Conservation (phyloP, 2,113 vertebrate species). For the Myodes glareolus region DNA sequence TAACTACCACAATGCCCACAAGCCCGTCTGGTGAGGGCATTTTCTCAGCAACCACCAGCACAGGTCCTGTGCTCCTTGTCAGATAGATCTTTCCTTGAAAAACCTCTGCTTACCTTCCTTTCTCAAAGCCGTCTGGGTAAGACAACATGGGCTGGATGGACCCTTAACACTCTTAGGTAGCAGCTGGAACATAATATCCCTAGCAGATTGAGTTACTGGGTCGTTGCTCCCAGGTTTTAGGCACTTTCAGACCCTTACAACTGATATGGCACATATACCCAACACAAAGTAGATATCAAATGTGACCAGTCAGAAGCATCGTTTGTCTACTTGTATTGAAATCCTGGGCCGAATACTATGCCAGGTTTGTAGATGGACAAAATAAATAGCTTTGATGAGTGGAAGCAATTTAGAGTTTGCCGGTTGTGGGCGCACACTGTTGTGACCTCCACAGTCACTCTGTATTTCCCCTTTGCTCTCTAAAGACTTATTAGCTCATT, state of each 20-base stretch:
- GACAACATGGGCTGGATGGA: neutral
- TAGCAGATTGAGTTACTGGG: neutral
- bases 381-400: neutral
- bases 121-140: neutral
- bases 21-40: neutral
- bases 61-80: neutral
- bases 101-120: neutral
- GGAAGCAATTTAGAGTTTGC: neutral
- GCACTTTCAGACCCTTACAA: neutral
- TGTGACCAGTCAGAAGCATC: neutral
- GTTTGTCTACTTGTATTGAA: neutral
- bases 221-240: neutral
- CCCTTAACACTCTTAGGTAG: neutral
- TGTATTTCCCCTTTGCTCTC: neutral
- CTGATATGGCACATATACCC: neutral
- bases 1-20: neutral
- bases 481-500: neutral
- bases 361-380: neutral
- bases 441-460: neutral
- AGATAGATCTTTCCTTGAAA: neutral
- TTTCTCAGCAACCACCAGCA: neutral
- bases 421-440: neutral
- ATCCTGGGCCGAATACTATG: neutral
- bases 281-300: neutral
- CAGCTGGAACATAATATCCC: accelerated